Percentiles rank a stretch among this genome's conserved stretches.
phyloP scores from a whole-genome alignment of 2,888 invertebrate genomes.

The Geotrupes spiniger region DNA sequence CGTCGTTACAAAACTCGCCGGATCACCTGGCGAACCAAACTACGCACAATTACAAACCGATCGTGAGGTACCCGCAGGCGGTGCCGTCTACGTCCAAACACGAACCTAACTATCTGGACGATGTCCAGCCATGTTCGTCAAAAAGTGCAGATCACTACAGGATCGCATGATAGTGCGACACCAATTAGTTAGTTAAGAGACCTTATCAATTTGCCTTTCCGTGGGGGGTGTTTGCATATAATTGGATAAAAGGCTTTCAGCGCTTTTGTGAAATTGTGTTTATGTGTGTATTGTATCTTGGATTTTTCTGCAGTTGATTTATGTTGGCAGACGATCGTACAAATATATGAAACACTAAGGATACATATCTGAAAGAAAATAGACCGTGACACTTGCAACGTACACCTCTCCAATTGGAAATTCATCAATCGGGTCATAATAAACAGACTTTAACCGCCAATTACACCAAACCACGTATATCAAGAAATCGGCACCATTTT shows the following conservation, averaged over 20 bases:
- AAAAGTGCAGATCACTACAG: constrained; percentile 47
- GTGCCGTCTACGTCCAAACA: constrained; percentile 54
- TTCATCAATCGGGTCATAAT: too few species aligned
- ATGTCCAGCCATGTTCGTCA: constrained; percentile 52
- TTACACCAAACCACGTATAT: too few species aligned
- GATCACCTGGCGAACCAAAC: constrained; percentile 46
- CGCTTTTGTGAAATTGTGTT: constrained; percentile 2
- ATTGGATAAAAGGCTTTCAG: constrained; percentile 1
- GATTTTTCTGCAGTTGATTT: not conserved
- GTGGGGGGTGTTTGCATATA: constrained; percentile 6
- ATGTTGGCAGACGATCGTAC: constrained; percentile 2
- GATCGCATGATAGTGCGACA: constrained; percentile 45
- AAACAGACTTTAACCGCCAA: too few species aligned
- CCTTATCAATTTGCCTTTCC: constrained; percentile 18
- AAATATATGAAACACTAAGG: too few species aligned
- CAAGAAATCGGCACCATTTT: too few species aligned
- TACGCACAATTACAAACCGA: constrained; percentile 50
- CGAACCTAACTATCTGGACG: constrained; percentile 46
- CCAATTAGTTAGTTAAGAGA: constrained; percentile 22
- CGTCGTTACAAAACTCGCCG: constrained; percentile 42
- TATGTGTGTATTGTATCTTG: not conserved
- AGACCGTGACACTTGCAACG: too few species aligned
- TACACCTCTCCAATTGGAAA: too few species aligned
- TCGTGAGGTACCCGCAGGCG: constrained; percentile 41
- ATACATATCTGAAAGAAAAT: too few species aligned